Conservation (phyloP, 2,888 invertebrate species). For the Mermis nigrescens region DNA sequence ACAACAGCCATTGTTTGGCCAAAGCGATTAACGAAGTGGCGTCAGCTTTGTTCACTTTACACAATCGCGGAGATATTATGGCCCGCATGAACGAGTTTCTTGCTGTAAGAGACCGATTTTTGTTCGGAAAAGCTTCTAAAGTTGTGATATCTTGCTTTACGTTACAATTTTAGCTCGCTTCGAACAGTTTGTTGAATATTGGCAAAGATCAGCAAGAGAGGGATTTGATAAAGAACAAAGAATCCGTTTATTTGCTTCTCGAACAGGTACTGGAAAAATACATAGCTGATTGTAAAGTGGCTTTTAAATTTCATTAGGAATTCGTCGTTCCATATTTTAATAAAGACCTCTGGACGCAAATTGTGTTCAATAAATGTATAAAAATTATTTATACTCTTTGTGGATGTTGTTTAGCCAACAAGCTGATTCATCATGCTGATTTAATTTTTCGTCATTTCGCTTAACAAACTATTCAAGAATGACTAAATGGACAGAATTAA, state of each 20-base stretch:
- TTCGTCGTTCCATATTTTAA: too few relatives aligned
- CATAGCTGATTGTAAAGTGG: too few relatives aligned
- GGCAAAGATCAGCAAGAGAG: conserved; percentile 78
- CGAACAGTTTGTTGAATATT: conserved; percentile 74
- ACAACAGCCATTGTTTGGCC: conserved; percentile 96
- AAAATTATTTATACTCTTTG: too few relatives aligned
- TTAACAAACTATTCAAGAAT: too few relatives aligned
- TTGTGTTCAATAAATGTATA: too few relatives aligned
- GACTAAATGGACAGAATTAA: too few relatives aligned
- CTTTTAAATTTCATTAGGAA: too few relatives aligned
- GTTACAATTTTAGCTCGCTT: conserved; percentile 48
- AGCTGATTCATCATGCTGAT: too few relatives aligned
- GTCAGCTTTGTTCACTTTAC: conserved; percentile 84
- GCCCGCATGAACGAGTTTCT: conserved; percentile 87
- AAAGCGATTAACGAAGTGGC: conserved; percentile 85
- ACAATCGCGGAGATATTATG: conserved; percentile 84
- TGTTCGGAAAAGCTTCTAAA: neutral
- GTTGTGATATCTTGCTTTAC: neutral
- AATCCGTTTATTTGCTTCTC: conserved; percentile 82
- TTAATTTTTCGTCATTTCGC: too few relatives aligned
- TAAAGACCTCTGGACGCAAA: too few relatives aligned
- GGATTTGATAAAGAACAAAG: conserved; percentile 75
- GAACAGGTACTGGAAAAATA: too few relatives aligned
- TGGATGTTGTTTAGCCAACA: too few relatives aligned
- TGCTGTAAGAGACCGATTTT: conserved; percentile 35